Evolutionary conservation across 2,888 invertebrate genomes (phyloP), one percentile per base, ranked within the genome.

Genomic region (Sesamia inferens): DNA sequence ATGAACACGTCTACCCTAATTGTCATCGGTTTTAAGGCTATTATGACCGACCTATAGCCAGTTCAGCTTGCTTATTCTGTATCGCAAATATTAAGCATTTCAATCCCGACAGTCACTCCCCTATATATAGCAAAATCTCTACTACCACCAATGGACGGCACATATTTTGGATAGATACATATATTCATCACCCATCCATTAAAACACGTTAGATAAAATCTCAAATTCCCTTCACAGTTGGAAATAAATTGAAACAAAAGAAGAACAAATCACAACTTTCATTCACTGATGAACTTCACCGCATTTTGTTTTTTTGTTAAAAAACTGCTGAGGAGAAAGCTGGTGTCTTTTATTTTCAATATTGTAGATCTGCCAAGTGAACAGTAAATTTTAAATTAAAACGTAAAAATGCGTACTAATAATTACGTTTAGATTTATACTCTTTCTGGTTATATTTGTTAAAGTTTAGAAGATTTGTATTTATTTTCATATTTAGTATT

Each of bases 301-400:
- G 64, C 76, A 62, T 62, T 79, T 73, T 72, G 70, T 68, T 63
- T 74, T 71, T 75, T 69, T 76, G 64, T 63, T 54, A 71, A 39
- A 75, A 72, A 72, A 68, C 44, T 73, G 48, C 51, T 58, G 51
- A 55, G 78, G 85, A 79, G 85, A 85, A 83, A 85, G 85, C 63
- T 22, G 13, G 16, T 10, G 8, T 76, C 55, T 68, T 76, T 74
- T 81, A 67, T 80, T 77, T 80, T 78, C 42, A 70, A 80, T 80
- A 78, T 75, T 68, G 78, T 57, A 7, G 58, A 63, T 66, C 8
- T 44, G 16, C 48, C 44, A 22, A 14, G 22, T 61, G 71, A 61
- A 65, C 42, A 48, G 19, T 54, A 2, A 5, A 14, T 39, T 2
- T 19, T 19, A 71, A 5, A 48, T 31, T 11, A 39, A 62, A 63